Percentiles rank a stretch among this genome's conserved stretches.
phyloP scores from a whole-genome alignment of 2,888 invertebrate genomes.

The Lasioglossum lativentre region DNA sequence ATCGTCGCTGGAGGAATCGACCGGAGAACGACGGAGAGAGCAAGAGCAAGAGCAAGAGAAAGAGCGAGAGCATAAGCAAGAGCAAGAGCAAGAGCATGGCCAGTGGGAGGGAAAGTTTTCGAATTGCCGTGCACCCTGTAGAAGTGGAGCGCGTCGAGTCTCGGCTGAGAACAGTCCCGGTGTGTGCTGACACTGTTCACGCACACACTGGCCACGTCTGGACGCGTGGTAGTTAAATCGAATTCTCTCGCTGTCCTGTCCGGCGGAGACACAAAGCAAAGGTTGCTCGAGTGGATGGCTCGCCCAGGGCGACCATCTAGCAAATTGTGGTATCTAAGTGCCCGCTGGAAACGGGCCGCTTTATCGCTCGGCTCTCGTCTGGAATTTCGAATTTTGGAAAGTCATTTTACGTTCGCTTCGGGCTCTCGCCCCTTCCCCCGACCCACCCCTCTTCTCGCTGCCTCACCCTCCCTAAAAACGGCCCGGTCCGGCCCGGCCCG shows the following conservation, averaged over 20 bases:
- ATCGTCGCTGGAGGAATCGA: constrained; percentile 1
- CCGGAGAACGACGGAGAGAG: neutral
- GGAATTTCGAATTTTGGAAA: constrained; percentile 74
- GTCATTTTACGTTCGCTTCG: constrained; percentile 66
- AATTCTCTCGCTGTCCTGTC: constrained; percentile 77
- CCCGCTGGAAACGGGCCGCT: constrained; percentile 72
- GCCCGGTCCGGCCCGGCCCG: neutral
- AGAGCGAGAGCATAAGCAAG: neutral
- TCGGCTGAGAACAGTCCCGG: neutral
- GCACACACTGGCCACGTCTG: constrained; percentile 63
- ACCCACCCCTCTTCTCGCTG: neutral
- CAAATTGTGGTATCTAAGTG: constrained; percentile 78
- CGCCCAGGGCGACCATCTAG: constrained; percentile 78
- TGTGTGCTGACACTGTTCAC: constrained; percentile 46
- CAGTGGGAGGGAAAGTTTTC: constrained; percentile 18
- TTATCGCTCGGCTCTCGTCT: constrained; percentile 70
- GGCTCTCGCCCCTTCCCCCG: constrained; percentile 20
- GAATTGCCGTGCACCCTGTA: constrained; percentile 66
- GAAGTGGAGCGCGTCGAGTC: constrained; percentile 38
- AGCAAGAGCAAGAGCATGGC: neutral
- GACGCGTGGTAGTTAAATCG: constrained; percentile 77
- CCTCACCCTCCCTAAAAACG: neutral
- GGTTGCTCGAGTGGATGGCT: constrained; percentile 75
- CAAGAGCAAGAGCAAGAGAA: neutral
- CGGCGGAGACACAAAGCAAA: constrained; percentile 79